Evolutionary conservation across 2,888 invertebrate species (phyloP), one percentile per base, ranked within the genome.

Genomic region (Himalopsyche kuldschensis): DNA sequence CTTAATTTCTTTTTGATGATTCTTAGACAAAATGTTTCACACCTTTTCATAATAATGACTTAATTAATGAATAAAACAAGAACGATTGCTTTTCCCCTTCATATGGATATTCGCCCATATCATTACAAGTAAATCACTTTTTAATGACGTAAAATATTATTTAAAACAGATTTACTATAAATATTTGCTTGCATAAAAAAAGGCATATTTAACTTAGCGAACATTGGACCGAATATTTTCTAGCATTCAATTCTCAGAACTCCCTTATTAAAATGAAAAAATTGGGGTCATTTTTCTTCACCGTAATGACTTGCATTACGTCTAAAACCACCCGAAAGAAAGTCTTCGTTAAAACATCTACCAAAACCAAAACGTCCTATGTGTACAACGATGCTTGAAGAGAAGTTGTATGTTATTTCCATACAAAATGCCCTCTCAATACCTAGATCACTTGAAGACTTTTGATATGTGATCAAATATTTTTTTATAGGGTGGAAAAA

Each of bases 221-320:
- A 75, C 15, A 30, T 27, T 20, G 17, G 20, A 30, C 75, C 31
- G 11, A 27, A 30, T 75, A 55, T 55, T 32, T 32, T 17, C 20
- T 6, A 30, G 17, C 10, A 24, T 75, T 27, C n/a, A 30, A 75
- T 15, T 30, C 17, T 11, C 30, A 78, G 17, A 48, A 47, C 32
- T 47, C 41, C 48, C 47, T 47, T 78, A 48, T 78, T 27, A 78
- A 78, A 78, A 27, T 35, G 78, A 78, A 46, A 78, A n/a, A 47
- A 78, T 78, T 48, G 47, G 47, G 78, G 30, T 47, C 47, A 78
- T 78, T 78, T 78, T 47, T 78, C 78, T 47, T 27, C 24, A 17
- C 27, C 47, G 78, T 30, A 78, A 78, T 78, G 47, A 47, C 47
- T 78, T 78, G 48, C 78, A 78, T 78, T 78, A 78, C 47, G 78